Evolutionary conservation across 2,113 vertebrate genomes (phyloP), one percentile per base, ranked within the genome.

Genomic region (Oryzias melastigma): DNA sequence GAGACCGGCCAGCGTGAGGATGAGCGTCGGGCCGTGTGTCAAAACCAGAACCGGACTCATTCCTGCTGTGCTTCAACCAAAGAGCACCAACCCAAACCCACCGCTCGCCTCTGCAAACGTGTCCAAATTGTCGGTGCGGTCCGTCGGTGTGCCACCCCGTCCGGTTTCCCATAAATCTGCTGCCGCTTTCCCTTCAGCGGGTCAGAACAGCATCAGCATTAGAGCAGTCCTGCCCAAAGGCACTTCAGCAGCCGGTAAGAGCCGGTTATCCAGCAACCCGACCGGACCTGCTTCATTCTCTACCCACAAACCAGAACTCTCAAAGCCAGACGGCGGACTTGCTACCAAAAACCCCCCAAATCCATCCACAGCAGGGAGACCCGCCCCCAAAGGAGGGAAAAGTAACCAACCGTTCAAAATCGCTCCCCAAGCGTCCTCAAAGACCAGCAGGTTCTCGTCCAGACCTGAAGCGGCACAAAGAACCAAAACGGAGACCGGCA

Each of bases 1-100:
- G 0, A 62, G 24, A 5, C 20, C 50, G 0, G 3, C 3, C 20
- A 18, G 20, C 27, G 10, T 0, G 22, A 58, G 80, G 40, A 57
- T 84, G 16, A 87, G 81, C 46, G 44, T 83, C 0, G 80, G 77
- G 1, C 71, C 77, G 0, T 12, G 81, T 7, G 71, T 84, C n/a
- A 81, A 71, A 66, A 85, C 87, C 0, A 86, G 62, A 77, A 86
- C 83, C 0, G 82, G 86, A 10, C 81, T 88, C 7, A 68, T 68
- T 22, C 80, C 85, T 52, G 73, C 87, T 3, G 59, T 75, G 25
- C 73, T 42, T 3, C 68, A 73, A 44, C 75, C 69, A 4, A 80
- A 57, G 53, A 58, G n/a, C 14, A 19, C 46, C 7, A 43, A 27
- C 7, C 15, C 74, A 40, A 29, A 2, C 4, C 0, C 10, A 4